Percentiles rank a stretch among this genome's conserved stretches.
phyloP scores from a whole-genome alignment of 2,113 vertebrate species.

The Pygoscelis antarcticus region DNA sequence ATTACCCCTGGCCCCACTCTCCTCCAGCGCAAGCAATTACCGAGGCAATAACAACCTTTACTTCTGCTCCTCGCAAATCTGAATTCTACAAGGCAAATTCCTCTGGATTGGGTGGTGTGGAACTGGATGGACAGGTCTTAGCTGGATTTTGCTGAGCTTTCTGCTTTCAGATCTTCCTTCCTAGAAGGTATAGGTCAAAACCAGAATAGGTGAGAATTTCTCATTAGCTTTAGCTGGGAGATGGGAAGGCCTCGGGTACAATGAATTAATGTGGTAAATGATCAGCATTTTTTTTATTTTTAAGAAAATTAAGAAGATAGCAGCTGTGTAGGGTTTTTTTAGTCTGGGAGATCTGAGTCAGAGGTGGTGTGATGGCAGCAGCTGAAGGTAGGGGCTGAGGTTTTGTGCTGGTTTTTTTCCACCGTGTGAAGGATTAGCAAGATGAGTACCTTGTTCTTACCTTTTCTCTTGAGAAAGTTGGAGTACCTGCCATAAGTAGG shows the following conservation, averaged over 20 bases:
- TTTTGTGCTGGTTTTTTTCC: neutral
- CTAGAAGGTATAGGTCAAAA: neutral
- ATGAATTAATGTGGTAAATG: neutral
- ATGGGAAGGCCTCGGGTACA: neutral
- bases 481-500: fast-evolving
- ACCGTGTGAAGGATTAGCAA: neutral
- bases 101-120: neutral
- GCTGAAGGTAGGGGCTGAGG: neutral
- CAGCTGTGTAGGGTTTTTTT: neutral
- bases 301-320: neutral
- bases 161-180: neutral
- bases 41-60: neutral
- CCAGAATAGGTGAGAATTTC: neutral
- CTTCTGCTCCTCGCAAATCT: neutral
- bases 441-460: neutral
- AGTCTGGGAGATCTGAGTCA: neutral
- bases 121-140: neutral
- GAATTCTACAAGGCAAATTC: neutral
- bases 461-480: neutral
- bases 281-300: neutral
- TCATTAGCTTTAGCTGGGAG: neutral
- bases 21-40: neutral
- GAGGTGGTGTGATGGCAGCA: neutral
- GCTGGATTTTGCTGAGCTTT: constrained; percentile 39
- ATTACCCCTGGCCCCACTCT: neutral